These are phyloP conservation scores for Lasioglossum leucozonium DNA, from an alignment of 2,888 invertebrate species.

Conservation along the genomic window DNA sequence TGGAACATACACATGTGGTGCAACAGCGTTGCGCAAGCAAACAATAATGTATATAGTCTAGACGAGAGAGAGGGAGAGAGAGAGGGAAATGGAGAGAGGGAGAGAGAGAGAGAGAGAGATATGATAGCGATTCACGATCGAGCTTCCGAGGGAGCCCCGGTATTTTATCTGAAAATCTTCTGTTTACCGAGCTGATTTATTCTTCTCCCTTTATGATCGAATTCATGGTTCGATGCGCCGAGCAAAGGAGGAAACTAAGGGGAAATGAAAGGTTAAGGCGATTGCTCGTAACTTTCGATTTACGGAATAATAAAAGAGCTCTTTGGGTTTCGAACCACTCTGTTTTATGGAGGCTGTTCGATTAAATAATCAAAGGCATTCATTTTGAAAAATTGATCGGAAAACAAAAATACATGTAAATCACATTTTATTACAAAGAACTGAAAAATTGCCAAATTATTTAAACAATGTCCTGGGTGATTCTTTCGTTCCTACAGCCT, in stretches of 20 bases:
- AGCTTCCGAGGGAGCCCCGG: slow-evolving; percentile 15
- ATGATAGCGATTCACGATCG: slow-evolving; percentile 13
- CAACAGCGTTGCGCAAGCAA: slow-evolving; percentile 22
- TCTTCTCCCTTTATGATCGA: slow-evolving; percentile 8
- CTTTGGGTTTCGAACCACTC: not conserved
- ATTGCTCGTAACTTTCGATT: not conserved
- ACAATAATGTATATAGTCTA: not conserved
- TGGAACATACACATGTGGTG: not conserved
- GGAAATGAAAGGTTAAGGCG: not conserved
- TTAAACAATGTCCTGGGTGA: not conserved
- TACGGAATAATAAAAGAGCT: not conserved
- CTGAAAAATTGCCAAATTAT: not conserved
- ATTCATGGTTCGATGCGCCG: slow-evolving; percentile 24
- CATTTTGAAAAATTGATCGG: not conserved
- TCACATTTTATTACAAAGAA: no score
- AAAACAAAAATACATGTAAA: not conserved
- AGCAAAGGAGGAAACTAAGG: not conserved
- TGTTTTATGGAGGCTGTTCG: not conserved
- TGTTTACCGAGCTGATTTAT: slow-evolving; percentile 30
- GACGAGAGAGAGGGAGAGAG: not conserved
- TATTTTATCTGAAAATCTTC: slow-evolving; percentile 37
- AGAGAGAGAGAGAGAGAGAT: not conserved
- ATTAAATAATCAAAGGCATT: not conserved
- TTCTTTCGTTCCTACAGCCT: not conserved
- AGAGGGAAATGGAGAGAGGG: no score